Evolutionary conservation across 2,888 invertebrate genomes (phyloP), one percentile per base, ranked within the genome.

Genomic region (Macrophya annulata): DNA sequence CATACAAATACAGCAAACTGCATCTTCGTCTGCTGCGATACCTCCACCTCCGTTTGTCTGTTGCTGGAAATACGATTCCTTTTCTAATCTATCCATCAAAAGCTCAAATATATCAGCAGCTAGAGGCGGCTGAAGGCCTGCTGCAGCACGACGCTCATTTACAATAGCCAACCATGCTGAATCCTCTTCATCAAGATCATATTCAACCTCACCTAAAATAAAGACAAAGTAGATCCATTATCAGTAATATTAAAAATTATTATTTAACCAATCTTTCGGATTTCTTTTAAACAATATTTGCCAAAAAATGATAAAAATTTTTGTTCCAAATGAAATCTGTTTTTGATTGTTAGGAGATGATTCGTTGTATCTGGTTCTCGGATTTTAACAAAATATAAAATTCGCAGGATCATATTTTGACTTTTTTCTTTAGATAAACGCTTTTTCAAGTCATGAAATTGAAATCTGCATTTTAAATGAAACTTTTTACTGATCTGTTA

Each of bases 171-270:
- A 94, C 99, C 99, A 99, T 0, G 98, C 98, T 17, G 97, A 97
- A 91, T 99, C 99, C 94, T 99, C 99, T 93, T 99, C 99, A 93
- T 99, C 99, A 89, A 99, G 97, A 94, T 99, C 99, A 94, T 99
- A 99, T 93, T 99, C 99, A 0, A 96, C 95, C 90, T 96, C 93
- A 6, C 93, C 93, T 93, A 43, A 10, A 71, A 81, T 43, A 40
- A 0, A 9, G n/a, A 43, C n/a, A 21, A 25, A 25, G 10, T 62
- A 25, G 25, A 59, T 21, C n/a, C 21, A 65, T 65, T 10, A 21
- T 17, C 51, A 51, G 51, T 5, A 1, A 5, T 51, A 5, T 51
- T 51, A 6, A 1, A n/a, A n/a, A 68, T 48, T 17, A 51, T 77
- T 77, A 77, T 77, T 77, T n/a, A 15, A 6, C 17, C n/a, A 10